Evolutionary conservation across 2,113 vertebrate species (phyloP).

Genomic region (Heptranchias perlo): DNA sequence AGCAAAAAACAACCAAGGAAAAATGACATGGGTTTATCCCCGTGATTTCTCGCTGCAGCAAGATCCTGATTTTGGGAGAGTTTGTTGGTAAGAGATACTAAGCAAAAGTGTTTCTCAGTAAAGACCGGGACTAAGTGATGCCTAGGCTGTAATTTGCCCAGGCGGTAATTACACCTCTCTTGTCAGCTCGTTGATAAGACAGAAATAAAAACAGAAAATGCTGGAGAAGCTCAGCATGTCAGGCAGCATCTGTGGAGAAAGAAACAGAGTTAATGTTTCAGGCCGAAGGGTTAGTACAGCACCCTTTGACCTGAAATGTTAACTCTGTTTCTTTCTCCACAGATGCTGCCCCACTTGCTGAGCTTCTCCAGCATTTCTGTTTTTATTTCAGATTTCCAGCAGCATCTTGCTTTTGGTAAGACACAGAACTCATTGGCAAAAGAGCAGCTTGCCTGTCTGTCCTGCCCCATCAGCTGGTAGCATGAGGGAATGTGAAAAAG

Average conservation of each 20-base stretch:
- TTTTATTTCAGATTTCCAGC: too few relatives aligned
- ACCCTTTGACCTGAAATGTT: too few relatives aligned
- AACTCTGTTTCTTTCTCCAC: too few relatives aligned
- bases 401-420: too few relatives aligned
- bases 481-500: background rate
- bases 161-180: background rate
- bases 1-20: background rate
- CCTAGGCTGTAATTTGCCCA: background rate
- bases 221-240: too few relatives aligned
- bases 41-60: background rate
- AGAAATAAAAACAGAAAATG: too few relatives aligned
- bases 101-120: background rate
- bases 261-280: too few relatives aligned
- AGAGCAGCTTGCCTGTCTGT: background rate
- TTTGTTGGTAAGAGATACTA: background rate
- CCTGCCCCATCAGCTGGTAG: background rate
- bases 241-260: too few relatives aligned
- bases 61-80: background rate
- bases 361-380: too few relatives aligned
- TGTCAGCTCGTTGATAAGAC: background rate
- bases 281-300: too few relatives aligned
- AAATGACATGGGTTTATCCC: background rate
- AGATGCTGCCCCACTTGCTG: too few relatives aligned
- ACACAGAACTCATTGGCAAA: background rate
- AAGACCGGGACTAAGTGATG: background rate